Evolutionary conservation across 2,888 invertebrate genomes (phyloP).

Genomic region (Parasteatoda lunata): DNA sequence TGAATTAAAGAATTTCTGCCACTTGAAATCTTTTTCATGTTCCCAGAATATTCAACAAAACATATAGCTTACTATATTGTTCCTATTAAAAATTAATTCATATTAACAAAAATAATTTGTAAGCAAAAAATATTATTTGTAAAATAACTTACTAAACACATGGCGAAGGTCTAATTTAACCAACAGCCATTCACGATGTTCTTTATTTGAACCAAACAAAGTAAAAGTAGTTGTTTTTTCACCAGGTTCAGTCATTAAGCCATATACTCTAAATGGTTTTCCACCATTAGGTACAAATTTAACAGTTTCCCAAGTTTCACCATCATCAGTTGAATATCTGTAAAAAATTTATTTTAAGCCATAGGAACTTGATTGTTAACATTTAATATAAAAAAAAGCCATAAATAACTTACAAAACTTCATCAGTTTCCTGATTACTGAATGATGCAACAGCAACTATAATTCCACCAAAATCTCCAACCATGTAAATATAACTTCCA

Average conservation of each 20-base stretch:
- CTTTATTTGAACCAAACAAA: slow-evolving; percentile 88
- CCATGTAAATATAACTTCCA: slow-evolving; percentile 88
- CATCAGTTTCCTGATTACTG: slow-evolving; percentile 83
- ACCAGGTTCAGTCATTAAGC: slow-evolving; percentile 94
- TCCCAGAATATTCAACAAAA: background rate
- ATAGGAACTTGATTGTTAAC: background rate
- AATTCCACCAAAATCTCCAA: slow-evolving; percentile 93
- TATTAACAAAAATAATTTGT: background rate
- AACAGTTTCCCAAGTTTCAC: slow-evolving; percentile 85
- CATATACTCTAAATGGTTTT: slow-evolving; percentile 87
- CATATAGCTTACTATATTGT: background rate
- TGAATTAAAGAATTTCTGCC: too few relatives aligned
- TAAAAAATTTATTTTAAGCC: background rate
- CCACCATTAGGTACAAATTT: slow-evolving; percentile 78
- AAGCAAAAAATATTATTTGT: background rate
- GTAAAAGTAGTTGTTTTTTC: slow-evolving; percentile 93
- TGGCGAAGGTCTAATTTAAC: slow-evolving; percentile 81
- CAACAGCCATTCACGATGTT: slow-evolving; percentile 90
- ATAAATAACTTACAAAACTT: slow-evolving; percentile 78
- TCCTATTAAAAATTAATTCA: background rate
- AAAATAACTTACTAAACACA: slow-evolving; percentile 76
- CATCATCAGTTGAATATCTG: slow-evolving; percentile 88
- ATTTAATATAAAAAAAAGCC: background rate
- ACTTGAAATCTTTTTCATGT: background rate
- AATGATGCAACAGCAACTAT: slow-evolving; percentile 89